A percentile compares a stretch with the other conserved stretches of the same genome.
Conservation (phyloP, 2,113 vertebrate genomes). For the Bufo gargarizans region DNA sequence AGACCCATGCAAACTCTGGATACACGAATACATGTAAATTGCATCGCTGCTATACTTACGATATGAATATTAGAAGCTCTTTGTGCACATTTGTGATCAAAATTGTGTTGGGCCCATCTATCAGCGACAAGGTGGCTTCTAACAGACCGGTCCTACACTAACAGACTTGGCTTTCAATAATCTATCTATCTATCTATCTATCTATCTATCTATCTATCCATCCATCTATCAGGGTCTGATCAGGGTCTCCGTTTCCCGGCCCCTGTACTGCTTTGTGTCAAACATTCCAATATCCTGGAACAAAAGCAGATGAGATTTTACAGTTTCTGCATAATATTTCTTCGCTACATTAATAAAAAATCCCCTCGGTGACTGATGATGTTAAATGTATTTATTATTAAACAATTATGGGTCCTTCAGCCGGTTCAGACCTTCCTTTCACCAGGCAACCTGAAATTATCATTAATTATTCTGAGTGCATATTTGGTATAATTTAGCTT, state of each 20-base stretch:
- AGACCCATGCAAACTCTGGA: too few relatives aligned
- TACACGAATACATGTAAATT: too few relatives aligned
- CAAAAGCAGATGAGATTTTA: background rate
- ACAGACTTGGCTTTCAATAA: background rate
- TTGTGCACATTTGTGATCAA: too few relatives aligned
- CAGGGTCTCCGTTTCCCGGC: too few relatives aligned
- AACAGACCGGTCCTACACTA: too few relatives aligned
- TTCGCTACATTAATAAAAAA: background rate
- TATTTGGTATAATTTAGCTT: conserved; percentile 44
- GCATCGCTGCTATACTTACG: too few relatives aligned
- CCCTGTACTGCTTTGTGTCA: too few relatives aligned
- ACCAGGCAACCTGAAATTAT: conserved; percentile 30
- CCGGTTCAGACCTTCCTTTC: background rate
- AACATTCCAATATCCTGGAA: background rate
- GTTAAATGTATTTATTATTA: conserved; percentile 44
- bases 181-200: background rate
- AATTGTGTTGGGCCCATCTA: too few relatives aligned
- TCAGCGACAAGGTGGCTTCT: too few relatives aligned
- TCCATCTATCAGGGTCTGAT: background rate
- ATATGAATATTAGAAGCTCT: too few relatives aligned
- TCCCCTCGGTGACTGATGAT: conserved; percentile 2
- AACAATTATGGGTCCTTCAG: conserved; percentile 35
- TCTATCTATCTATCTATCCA: background rate
- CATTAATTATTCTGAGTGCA: conserved; percentile 43
- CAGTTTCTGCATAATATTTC: background rate